A percentile compares a stretch with the other conserved stretches of the same genome.
These are phyloP conservation scores for Tipula lateralis DNA, from an alignment of 2,888 invertebrate species.

Conservation along the genomic window DNA sequence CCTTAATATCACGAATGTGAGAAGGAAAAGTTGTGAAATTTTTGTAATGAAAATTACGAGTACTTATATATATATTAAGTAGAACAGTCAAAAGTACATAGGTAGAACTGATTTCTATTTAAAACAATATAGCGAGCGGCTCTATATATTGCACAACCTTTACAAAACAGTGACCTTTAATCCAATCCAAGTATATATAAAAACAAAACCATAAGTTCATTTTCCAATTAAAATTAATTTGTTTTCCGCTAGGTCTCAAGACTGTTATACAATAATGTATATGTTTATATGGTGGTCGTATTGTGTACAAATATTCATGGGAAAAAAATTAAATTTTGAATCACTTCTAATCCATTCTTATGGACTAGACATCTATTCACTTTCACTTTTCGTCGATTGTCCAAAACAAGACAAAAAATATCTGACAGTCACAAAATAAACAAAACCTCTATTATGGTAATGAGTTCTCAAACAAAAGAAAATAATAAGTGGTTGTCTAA, in stretches of 20 bases:
- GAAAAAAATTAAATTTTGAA: not conserved
- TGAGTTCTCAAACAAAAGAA: not conserved
- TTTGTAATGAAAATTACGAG: no score
- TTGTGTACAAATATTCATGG: not conserved
- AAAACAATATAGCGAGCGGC: not conserved
- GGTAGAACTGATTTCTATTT: not conserved
- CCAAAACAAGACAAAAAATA: not conserved
- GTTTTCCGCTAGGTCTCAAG: not conserved
- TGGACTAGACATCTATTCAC: not conserved
- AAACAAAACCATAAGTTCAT: not conserved
- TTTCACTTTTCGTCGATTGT: not conserved
- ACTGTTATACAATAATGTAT: not conserved
- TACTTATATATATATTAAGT: not conserved
- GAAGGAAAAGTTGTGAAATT: not conserved
- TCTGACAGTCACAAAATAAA: not conserved
- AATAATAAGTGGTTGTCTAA: not conserved
- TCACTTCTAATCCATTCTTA: not conserved
- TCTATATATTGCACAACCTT: not conserved
- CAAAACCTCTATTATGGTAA: not conserved
- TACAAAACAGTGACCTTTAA: not conserved
- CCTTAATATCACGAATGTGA: not conserved
- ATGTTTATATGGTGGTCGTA: not conserved
- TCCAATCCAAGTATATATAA: not conserved
- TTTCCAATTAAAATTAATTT: not conserved
- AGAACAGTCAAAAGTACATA: not conserved